Evolutionary conservation across 2,113 vertebrate species (phyloP).

Genomic region (Mormoops blainvillei): DNA sequence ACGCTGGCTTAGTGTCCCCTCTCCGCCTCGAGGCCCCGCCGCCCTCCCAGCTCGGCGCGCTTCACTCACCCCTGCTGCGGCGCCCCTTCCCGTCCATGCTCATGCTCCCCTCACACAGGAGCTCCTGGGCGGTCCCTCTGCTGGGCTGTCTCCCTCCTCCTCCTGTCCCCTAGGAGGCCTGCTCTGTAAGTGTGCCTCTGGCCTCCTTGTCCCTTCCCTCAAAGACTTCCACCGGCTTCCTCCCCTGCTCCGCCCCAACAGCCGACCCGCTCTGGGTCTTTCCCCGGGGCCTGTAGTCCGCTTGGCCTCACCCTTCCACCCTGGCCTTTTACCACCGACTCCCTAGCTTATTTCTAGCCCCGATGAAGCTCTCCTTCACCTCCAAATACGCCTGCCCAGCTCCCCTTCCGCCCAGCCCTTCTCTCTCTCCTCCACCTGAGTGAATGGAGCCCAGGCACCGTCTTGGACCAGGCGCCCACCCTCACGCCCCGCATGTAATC

Average conservation of each 20-base stretch:
- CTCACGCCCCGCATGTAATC: rapidly evolving
- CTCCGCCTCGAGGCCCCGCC: background rate
- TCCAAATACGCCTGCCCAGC: rapidly evolving
- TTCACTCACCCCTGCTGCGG: too few relatives aligned
- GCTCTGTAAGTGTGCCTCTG: background rate
- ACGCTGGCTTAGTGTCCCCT: rapidly evolving
- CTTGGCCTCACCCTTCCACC: background rate
- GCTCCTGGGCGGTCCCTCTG: rapidly evolving
- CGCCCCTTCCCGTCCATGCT: background rate
- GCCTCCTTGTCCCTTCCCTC: background rate
- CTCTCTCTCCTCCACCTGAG: background rate
- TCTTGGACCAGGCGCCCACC: too few relatives aligned
- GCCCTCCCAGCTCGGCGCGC: rapidly evolving
- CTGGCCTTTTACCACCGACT: too few relatives aligned
- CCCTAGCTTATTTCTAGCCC: background rate
- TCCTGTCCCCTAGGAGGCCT: background rate
- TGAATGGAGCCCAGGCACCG: rapidly evolving
- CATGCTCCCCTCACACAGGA: background rate
- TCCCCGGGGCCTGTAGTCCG: too few relatives aligned
- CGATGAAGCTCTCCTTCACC: background rate
- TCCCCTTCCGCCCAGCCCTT: background rate
- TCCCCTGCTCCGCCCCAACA: rapidly evolving
- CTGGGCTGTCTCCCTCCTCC: too few relatives aligned
- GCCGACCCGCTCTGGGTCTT: rapidly evolving
- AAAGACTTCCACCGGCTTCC: rapidly evolving